These are phyloP conservation scores for Drosophila histrio DNA, from an alignment of 2,888 invertebrate species.

Conservation along the genomic window DNA sequence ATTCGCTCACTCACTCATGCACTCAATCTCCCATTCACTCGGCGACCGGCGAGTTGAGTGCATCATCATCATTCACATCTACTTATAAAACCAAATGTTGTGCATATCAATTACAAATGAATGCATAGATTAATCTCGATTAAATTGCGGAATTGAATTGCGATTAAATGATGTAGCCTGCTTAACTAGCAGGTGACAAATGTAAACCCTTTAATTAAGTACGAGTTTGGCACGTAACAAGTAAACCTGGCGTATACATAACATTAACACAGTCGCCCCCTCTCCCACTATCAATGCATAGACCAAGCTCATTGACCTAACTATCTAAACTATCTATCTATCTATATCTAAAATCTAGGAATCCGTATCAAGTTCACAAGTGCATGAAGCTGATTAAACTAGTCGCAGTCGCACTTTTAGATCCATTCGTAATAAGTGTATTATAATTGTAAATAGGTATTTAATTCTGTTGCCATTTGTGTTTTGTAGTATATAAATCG, in stretches of 20 bases:
- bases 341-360: neutral
- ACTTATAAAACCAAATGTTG: slow-evolving; percentile 1
- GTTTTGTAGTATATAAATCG: neutral
- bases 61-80: slow-evolving; percentile 35
- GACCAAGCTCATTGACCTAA: neutral
- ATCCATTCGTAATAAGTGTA: neutral
- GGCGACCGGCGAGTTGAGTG: neutral
- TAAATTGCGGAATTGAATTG: neutral
- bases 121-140: neutral
- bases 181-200: slow-evolving; percentile 5
- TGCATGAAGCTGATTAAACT: neutral
- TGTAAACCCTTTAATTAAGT: neutral
- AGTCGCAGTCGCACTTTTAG: neutral
- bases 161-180: neutral
- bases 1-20: slow-evolving; percentile 27
- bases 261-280: neutral
- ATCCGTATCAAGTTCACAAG: neutral
- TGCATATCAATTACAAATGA: neutral
- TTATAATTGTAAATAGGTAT: neutral
- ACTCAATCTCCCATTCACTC: slow-evolving; percentile 18
- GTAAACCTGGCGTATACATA: slow-evolving; percentile 17
- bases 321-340: neutral
- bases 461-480: neutral
- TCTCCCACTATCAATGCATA: neutral
- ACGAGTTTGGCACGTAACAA: neutral